Conservation (phyloP, 2,797 vertebrate species). For the Dallia pectoralis region DNA sequence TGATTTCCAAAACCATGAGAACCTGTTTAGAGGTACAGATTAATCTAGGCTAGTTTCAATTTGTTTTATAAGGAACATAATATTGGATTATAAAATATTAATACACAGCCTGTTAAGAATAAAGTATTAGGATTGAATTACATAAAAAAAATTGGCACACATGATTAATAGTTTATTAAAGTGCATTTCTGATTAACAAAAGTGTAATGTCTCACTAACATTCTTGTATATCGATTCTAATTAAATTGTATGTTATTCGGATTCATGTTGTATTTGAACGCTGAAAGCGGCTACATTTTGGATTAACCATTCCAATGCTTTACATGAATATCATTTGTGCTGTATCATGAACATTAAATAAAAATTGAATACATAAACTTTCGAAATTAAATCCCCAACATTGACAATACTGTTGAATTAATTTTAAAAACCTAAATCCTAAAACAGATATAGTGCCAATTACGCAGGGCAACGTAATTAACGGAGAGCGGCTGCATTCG, state of each 20-base stretch:
- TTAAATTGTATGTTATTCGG: not conserved
- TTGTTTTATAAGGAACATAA: not conserved
- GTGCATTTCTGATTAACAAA: not conserved
- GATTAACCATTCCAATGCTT: not conserved
- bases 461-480: too few relatives aligned
- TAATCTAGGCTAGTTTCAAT: not conserved
- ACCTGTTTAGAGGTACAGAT: constrained; percentile 9
- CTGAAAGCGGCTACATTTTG: not conserved
- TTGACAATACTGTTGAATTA: not conserved
- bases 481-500: constrained; percentile 54
- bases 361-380: not conserved
- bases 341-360: not conserved
- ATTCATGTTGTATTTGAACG: constrained; percentile 1
- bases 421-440: not conserved
- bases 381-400: not conserved
- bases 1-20: constrained; percentile 42
- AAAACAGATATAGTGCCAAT: not conserved
- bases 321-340: not conserved
- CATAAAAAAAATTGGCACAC: not conserved
- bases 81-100: not conserved
- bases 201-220: not conserved
- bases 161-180: not conserved
- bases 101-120: not conserved
- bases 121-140: constrained; percentile 1
- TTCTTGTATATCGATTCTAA: too few relatives aligned